Percentiles rank a stretch among this genome's conserved stretches.
Evolutionary conservation across 2,888 invertebrate species (phyloP).

Genomic region (Uropetala carovei): DNA sequence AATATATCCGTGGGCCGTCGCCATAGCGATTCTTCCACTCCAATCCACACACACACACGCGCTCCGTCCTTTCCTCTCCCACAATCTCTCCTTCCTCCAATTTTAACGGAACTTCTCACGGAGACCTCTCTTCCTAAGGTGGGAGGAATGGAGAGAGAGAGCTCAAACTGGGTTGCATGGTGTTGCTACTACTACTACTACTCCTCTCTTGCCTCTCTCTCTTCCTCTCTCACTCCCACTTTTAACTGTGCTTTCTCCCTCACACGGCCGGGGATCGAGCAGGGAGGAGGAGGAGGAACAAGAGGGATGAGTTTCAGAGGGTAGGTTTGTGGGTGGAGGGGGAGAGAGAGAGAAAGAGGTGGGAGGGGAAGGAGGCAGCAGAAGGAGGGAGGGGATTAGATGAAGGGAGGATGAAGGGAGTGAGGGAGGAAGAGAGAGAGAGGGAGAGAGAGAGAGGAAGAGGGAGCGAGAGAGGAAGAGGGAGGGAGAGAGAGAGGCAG

Average conservation of each 20-base stretch:
- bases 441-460: no score
- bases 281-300: background rate
- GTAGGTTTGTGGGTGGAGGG: no score
- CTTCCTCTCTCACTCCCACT: background rate
- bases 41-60: background rate
- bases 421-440: background rate
- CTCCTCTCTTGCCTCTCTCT: background rate
- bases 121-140: background rate
- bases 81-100: background rate
- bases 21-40: conserved; percentile 31
- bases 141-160: no score
- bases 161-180: background rate
- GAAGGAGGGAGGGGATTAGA: no score
- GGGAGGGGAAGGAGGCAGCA: no score
- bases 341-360: no score
- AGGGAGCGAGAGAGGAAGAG: no score
- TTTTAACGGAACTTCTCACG: conserved; percentile 5
- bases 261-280: background rate
- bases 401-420: background rate
- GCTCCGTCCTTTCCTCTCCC: background rate
- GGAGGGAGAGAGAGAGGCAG: no score
- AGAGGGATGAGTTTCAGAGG: background rate
- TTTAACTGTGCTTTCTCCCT: conserved; percentile 15
- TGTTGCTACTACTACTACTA: background rate
- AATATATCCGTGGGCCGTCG: conserved; percentile 14